Evolutionary conservation across 2,888 invertebrate species (phyloP).

Genomic region (Drosophila affinis): DNA sequence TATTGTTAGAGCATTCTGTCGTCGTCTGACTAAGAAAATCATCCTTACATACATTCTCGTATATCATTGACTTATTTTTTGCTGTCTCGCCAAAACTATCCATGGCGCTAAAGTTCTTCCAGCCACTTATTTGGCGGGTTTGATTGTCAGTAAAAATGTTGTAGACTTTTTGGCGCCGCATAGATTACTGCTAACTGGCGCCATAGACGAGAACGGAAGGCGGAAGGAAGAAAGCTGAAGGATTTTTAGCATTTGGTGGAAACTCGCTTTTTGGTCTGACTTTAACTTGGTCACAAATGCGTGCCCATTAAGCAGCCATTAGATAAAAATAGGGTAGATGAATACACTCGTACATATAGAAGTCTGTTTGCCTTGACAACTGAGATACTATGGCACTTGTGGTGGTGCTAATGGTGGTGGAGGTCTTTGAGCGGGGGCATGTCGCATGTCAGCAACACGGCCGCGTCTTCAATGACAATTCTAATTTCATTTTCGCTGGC

Average conservation of each 20-base stretch:
- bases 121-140: conserved; percentile 58
- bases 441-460: conserved; percentile 60
- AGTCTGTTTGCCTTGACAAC: conserved; percentile 53
- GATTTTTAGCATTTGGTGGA: conserved; percentile 7
- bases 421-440: conserved; percentile 8
- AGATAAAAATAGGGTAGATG: conserved; percentile 58
- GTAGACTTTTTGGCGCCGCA: conserved; percentile 80
- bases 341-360: conserved; percentile 5
- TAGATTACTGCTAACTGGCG: conserved; percentile 80
- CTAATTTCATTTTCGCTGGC: conserved; percentile 65
- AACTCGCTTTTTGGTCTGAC: conserved; percentile 20
- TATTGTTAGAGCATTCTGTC: conserved; percentile 11
- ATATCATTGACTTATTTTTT: conserved; percentile 29
- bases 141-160: conserved; percentile 78
- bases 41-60: background rate
- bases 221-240: conserved; percentile 6
- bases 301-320: conserved; percentile 54
- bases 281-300: conserved; percentile 64
- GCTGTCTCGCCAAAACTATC: conserved; percentile 49
- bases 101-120: conserved; percentile 53
- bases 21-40: background rate
- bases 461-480: conserved; percentile 64
- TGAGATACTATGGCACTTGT: conserved; percentile 19
- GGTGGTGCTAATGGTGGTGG: conserved; percentile 14
- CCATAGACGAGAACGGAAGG: conserved; percentile 47